phyloP scores from a whole-genome alignment of 2,888 invertebrate species.

The Colostygia pectinataria region DNA sequence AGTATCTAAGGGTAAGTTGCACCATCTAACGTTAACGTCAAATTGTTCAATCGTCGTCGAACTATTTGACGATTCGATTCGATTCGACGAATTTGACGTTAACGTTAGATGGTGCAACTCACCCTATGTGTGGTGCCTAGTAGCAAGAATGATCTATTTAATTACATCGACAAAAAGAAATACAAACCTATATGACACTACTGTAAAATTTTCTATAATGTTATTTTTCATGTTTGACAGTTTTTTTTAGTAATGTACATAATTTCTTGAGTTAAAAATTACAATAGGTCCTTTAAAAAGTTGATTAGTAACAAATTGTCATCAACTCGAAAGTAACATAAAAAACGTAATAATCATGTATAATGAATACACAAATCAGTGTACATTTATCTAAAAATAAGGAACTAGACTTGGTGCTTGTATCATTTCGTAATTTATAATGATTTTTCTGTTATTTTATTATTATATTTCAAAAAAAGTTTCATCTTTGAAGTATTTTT shows the following conservation, averaged over 20 bases:
- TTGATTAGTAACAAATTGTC: constrained; percentile 27
- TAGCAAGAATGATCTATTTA: neutral
- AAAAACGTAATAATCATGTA: constrained; percentile 37
- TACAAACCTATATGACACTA: constrained; percentile 2
- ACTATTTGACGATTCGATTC: no score
- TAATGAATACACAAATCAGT: constrained; percentile 66
- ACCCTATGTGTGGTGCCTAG: no score
- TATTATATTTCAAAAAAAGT: neutral
- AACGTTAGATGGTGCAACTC: no score
- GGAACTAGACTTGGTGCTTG: constrained; percentile 28
- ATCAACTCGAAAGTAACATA: constrained; percentile 32
- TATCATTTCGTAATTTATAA: constrained; percentile 27
- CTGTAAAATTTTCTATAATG: neutral
- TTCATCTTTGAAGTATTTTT: neutral
- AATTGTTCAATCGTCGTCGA: no score
- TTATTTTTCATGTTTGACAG: neutral
- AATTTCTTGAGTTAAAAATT: neutral
- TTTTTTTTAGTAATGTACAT: neutral
- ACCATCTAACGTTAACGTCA: no score
- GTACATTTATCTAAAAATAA: constrained; percentile 61
- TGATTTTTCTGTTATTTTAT: neutral
- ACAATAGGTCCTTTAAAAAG: constrained; percentile 10
- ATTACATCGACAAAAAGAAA: neutral
- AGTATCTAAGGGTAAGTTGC: no score
- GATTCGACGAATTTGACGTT: no score